Evolutionary conservation across 1,140 invertebrate genomes (phyloP), one percentile per base, ranked within the genome.

Genomic region (Amphibalanus amphitrite): DNA sequence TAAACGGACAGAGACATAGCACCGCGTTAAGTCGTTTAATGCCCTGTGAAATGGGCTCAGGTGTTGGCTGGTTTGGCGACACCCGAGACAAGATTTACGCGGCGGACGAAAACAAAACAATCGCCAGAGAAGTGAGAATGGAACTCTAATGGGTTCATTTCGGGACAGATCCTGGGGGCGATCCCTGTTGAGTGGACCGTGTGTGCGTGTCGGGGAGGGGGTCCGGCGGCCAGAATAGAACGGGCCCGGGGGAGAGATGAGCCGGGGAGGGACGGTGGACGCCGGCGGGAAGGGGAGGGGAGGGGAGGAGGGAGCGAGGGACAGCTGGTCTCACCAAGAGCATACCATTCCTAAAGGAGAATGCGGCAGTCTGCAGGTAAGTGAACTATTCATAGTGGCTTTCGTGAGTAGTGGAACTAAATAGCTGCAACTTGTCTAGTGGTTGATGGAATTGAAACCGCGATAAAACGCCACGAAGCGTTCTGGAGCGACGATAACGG

Each of bases 31-130:
- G 20, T 1, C 47, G 47, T 23, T 59, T 59, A 59, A 59, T 59
- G 47, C 47, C 47, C 47, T 59, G 47, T 59, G 47, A 59, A 59
- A 59, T 59, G 47, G 47, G 47, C 47, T 59, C 47, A 59, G 47
- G 47, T 59, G 47, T 59, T 59, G 10, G 47, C 47, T 20, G 10
- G 47, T 59, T 59, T 59, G 47, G 47, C 10, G 47, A 59, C 47
- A 59, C 47, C 23, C 10, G 23, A 59, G 47, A 59, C 47, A 59
- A 59, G 47, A 59, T 59, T 59, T 59, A 59, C 47, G 47, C 47
- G 20, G 47, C 47, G 10, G 47, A 59, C 47, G 47, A 59, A 59
- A 59, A 59, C 47, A 59, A 59, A 59, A 59, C 47, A 59, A 59
- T 59, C 23, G 47, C 47, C 17, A 20, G 47, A 20, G 47, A 59